Evolutionary conservation across 2,888 invertebrate species (phyloP), one percentile per base, ranked within the genome.

Genomic region (Andrena hattorfiana): DNA sequence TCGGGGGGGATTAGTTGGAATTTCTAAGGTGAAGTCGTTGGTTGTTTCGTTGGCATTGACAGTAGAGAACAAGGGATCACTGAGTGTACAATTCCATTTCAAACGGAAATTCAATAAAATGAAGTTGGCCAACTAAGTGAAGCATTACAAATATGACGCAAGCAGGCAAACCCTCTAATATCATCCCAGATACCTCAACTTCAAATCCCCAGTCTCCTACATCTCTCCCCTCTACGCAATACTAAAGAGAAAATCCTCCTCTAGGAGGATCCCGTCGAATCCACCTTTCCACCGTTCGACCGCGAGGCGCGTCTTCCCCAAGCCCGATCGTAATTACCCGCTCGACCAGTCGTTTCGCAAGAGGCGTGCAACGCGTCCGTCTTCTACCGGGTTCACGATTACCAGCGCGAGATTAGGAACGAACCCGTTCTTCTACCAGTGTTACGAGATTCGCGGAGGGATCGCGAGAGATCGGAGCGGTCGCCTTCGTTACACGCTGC

Each of bases 401-500:
- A 73, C 42, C 67, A 54, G 63, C 32, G 64, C 26, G 67, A 83
- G 80, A 84, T 84, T 84, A 77, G 76, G 79, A 54, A 20, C 69
- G 26, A 42, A 30, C 48, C 56, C 48, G 62, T 68, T 54, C 49
- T 79, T 80, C 68, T 62, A 66, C 49, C 72, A 59, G 78, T 66
- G 75, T 83, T 80, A 79, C 68, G 71, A 67, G 70, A 75, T 78
- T 54, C 48, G 59, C 60, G 49, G 35, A 30, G 13, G 64, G 63
- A 75, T 62, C 64, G 74, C 28, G 56, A 56, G 75, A 70, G 77
- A 71, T 64, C 59, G 28, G 62, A 81, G 32, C 28, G 67, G 72
- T 59, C 67, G 79, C 10, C 1, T 74, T 77, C 70, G 70, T 83
- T 76, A 77, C 66, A 54, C 71, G 26, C 26, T 16, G 10, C 30